Evolutionary conservation across 2,113 vertebrate genomes (phyloP).

Genomic region (Rattus rattus): DNA sequence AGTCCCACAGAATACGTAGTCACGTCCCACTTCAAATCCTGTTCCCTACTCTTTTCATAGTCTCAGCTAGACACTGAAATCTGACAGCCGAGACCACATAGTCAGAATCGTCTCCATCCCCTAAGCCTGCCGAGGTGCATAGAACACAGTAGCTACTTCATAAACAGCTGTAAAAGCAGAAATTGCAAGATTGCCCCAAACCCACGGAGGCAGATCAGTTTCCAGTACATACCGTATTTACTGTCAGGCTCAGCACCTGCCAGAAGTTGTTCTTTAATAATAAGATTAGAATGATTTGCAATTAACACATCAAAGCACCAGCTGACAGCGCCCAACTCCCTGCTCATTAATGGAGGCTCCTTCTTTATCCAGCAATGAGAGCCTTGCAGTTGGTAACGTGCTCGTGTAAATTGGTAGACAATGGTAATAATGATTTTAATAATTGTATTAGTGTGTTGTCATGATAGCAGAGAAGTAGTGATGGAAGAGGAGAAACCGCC

Average conservation of each 20-base stretch:
- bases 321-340: constrained; percentile 23
- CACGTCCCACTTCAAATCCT: background rate
- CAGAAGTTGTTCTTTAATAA: constrained; percentile 48
- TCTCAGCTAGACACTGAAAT: background rate
- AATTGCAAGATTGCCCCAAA: background rate
- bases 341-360: constrained; percentile 27
- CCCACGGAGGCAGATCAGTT: constrained; percentile 14
- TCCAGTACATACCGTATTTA: constrained; percentile 30
- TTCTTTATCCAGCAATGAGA: constrained; percentile 29
- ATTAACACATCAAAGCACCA: constrained; percentile 62
- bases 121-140: background rate
- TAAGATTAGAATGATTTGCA: constrained; percentile 57
- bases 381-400: background rate
- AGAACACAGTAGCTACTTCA: background rate
- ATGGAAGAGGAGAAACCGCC: background rate
- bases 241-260: background rate
- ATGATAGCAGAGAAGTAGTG: background rate
- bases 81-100: background rate
- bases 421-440: background rate
- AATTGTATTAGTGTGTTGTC: background rate
- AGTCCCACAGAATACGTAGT: background rate
- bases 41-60: background rate
- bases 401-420: constrained; percentile 32
- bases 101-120: background rate
- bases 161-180: background rate